Percentiles rank a stretch among this genome's conserved stretches.
Conservation (phyloP, 2,113 vertebrate species). For the Pelvicachromis taeniatus region DNA sequence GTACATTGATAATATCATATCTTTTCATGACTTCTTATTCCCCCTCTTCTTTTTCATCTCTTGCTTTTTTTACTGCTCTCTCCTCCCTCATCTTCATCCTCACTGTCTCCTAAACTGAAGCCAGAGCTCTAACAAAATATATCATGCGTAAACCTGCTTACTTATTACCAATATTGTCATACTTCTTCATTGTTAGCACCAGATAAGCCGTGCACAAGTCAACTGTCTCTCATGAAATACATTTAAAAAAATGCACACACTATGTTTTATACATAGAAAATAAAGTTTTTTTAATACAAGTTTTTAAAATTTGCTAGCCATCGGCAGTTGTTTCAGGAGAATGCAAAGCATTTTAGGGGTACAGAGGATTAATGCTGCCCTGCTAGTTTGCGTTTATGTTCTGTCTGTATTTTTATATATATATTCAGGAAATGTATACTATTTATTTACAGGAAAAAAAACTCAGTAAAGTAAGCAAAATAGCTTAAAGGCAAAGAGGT, state of each 20-base stretch:
- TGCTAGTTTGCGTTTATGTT: neutral
- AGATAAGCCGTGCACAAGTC: neutral
- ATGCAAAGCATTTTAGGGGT: neutral
- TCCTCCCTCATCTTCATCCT: neutral
- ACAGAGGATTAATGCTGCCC: neutral
- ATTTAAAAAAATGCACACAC: too few relatives aligned
- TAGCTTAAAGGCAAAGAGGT: neutral
- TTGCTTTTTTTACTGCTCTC: neutral
- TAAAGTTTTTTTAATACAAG: neutral
- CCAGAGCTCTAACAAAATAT: neutral
- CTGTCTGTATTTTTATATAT: neutral
- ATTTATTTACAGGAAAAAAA: neutral
- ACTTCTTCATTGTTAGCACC: neutral
- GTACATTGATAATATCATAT: neutral
- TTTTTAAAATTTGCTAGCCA: neutral
- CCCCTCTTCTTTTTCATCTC: neutral
- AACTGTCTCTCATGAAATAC: neutral
- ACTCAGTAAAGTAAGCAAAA: neutral
- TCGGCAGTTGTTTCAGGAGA: neutral
- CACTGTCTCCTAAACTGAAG: neutral
- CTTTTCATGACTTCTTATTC: neutral
- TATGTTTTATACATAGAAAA: neutral
- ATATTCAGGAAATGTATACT: neutral
- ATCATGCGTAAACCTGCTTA: neutral
- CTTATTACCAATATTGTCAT: neutral